Evolutionary conservation across 2,888 invertebrate genomes (phyloP), one percentile per base, ranked within the genome.

Genomic region (Drosophila siamana): DNA sequence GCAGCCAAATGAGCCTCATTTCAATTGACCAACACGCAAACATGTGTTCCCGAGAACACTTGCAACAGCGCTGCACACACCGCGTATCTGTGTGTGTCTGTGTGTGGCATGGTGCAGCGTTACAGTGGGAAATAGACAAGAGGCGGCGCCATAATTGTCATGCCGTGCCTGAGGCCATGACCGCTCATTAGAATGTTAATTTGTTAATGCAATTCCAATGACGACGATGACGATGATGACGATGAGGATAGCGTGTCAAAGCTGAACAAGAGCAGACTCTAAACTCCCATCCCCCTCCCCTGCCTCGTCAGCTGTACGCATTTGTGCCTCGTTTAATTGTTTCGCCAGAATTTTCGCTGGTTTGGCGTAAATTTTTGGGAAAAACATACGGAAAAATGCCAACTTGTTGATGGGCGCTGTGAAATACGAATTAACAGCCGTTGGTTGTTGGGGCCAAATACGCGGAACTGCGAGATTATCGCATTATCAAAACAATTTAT

Each of bases 181-280:
- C 57, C 51, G 55, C 85, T 81, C 79, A 86, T 83, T 82, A 87
- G 82, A 79, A 83, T 87, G 83, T 78, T 85, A 87, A 83, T 83
- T 83, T 88, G 71, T 77, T 59, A 85, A 79, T 85, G 82, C 82
- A 82, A 87, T 82, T 65, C 77, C 66, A 64, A 60, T 64, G 57
- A 40, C 50, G 63, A 30, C 51, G 46, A 3, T 3, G 19, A 19
- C 3, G 63, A 30, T 51, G 63, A 30, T 56, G 46, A 3, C 19
- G 19, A 19, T 19, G 63, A 30, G 46, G 46, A 65, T 67, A n/a
- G 52, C 68, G 60, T 67, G 72, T 66, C n/a, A 36, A 47, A 47
- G 47, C 8, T 28, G 36, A 50, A 24, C 38, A 50, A 51, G 24
- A 51, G 36, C 38, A 40, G 26, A 13, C 44, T 44, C n/a, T 1